phyloP scores from a whole-genome alignment of 2,888 invertebrate species.

The Synanthedon formicaeformis region DNA sequence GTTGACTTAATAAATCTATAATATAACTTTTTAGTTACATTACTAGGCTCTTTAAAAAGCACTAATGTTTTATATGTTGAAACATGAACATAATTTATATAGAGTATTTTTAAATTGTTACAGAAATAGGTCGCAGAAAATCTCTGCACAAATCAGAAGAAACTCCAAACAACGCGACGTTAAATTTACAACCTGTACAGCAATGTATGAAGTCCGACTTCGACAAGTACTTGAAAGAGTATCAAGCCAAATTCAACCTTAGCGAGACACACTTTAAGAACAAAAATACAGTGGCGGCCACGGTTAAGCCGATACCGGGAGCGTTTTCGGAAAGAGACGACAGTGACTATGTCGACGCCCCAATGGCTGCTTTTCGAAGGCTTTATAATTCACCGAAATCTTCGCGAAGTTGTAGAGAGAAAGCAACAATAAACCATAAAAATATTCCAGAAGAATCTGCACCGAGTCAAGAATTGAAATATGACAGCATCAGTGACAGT shows the following conservation, averaged over 20 bases:
- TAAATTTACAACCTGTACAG: not conserved
- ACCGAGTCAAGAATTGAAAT: not conserved
- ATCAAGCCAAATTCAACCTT: slow-evolving; percentile 25
- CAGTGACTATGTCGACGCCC: slow-evolving; percentile 39
- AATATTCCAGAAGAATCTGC: no score
- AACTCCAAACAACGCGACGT: not conserved
- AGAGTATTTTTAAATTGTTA: slow-evolving; percentile 2
- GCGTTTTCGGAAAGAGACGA: slow-evolving; percentile 10
- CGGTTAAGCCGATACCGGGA: slow-evolving; percentile 23
- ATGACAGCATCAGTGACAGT: not conserved
- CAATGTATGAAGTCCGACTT: slow-evolving; percentile 21
- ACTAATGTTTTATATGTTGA: no score
- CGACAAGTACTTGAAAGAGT: slow-evolving; percentile 36
- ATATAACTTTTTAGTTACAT: no score
- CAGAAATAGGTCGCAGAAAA: slow-evolving; percentile 18
- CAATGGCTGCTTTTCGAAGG: slow-evolving; percentile 47
- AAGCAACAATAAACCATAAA: not conserved
- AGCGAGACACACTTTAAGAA: slow-evolving; percentile 21
- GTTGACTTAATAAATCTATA: no score
- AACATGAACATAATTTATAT: no score
- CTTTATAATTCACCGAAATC: slow-evolving; percentile 28
- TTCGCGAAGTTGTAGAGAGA: slow-evolving; percentile 7
- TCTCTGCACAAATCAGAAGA: slow-evolving; percentile 14
- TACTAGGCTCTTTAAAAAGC: no score
- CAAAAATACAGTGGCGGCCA: slow-evolving; percentile 16